Evolutionary conservation across 1,140 invertebrate genomes (phyloP), one percentile per base, ranked within the genome.

Genomic region (Callitettix versicolor): DNA sequence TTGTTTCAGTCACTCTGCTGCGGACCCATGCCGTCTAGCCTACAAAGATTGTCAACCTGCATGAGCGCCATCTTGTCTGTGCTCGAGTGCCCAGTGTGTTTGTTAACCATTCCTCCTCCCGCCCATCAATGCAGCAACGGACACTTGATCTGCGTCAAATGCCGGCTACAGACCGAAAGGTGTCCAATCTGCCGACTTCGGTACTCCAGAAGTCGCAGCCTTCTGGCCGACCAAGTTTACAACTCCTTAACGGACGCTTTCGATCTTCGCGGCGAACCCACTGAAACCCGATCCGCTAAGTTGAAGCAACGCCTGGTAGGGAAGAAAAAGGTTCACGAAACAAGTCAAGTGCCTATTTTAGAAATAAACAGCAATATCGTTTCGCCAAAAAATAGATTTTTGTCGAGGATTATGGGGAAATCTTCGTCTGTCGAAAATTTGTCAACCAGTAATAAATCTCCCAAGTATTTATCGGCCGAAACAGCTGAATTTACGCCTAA

Each of bases 91-190:
- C 81, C 81, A 4, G 73, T 73, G 7, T 58, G 57, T 30, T 64
- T 79, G 24, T 76, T 79, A 55, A 81, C 76, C 36, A 78, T 80
- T 21, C 58, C 69, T 21, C 76, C 80, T 1, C 81, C 81, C 2
- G 76, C 77, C 0, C 75, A 77, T 40, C 80, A 83, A 63, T 84
- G 81, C 60, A 75, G 80, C 24, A 79, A 82, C 55, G 81, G 80
- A 5, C 81, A 82, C 56, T 69, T 82, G 14, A 68, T 82, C 3
- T 83, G 81, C 61, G 71, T 75, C 5, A 66, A 72, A 42, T 82
- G 81, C 60, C 73, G 79, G 47, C 64, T 73, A 7, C 76, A 76
- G 58, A 74, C 76, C 4, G 69, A 75, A 51, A 71, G 71, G 42
- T 82, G 80, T 65, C 80, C 80, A 0, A 70, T 82, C 4, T 82